These are phyloP conservation scores for Cherax destructor DNA, from an alignment of 1,140 invertebrate genomes.

Conservation along the genomic window DNA sequence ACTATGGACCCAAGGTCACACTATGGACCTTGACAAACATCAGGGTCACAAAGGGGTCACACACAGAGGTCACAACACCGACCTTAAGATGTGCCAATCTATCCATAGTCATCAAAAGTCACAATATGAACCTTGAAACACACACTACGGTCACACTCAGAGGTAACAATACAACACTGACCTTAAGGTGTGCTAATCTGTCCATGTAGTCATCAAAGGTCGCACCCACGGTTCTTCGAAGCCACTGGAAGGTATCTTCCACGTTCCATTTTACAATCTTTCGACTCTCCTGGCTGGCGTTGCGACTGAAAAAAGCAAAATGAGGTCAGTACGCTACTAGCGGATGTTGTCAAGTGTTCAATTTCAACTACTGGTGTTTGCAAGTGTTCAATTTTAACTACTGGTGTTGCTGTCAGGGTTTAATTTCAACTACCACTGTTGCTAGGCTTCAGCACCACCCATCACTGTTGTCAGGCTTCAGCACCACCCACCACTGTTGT, in stretches of 20 bases:
- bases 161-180: constrained; percentile 72
- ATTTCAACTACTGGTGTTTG: no score
- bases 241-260: constrained; percentile 97
- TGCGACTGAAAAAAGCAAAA: constrained; percentile 76
- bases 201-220: constrained; percentile 97
- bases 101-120: constrained; percentile 96
- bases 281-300: constrained; percentile 93
- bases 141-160: background rate
- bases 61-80: constrained; percentile 59
- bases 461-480: constrained; percentile 18
- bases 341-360: no score
- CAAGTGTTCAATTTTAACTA: no score
- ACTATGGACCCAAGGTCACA: no score
- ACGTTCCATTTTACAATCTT: constrained; percentile 99
- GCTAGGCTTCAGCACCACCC: constrained; percentile 18
- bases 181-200: constrained; percentile 82
- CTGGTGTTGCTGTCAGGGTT: background rate
- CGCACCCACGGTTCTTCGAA: constrained; percentile 93
- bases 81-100: constrained; percentile 83
- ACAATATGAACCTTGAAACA: constrained; percentile 76
- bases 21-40: no score
- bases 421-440: background rate
- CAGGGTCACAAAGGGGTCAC: no score
- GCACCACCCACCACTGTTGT: background rate
- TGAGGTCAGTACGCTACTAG: no score